Evolutionary conservation across 1,140 invertebrate genomes (phyloP), one percentile per base, ranked within the genome.

Genomic region (Trichoplusia ni): DNA sequence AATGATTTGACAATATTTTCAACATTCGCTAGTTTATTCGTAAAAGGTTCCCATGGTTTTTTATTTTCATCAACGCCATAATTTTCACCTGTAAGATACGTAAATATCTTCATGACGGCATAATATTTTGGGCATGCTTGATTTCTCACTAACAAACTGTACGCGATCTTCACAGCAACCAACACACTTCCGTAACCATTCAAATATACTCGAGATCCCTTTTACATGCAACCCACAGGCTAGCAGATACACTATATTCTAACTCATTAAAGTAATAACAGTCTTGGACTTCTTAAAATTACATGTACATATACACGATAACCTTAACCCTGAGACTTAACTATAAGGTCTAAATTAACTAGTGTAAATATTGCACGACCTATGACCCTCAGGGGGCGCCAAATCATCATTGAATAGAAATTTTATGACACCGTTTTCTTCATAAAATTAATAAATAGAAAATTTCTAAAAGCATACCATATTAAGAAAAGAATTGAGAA

Each of bases 371-470:
- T 33, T 62, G 68, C 62, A 70, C 71, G 75, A 84, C 83, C 84
- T 87, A 85, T 79, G 71, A 77, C 81, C 77, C 78, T 74, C 77
- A n/a, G 62, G 84, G 84, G 82, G 87, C 81, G 87, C 84, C 86
- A 90, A 90, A 90, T 90, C 87, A 78, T 78, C 74, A 51, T 54
- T 65, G 11, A 58, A 66, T 31, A 59, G 65, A 77, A 76, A 75
- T 67, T 70, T 77, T 65, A 68, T 79, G 73, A 90, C 87, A 90
- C 87, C 85, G 79, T 87, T 87, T 90, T 86, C 84, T 89, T 89
- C 84, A 80, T 80, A 76, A 67, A 49, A 67, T n/a, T n/a, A 76
- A 47, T 64, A 67, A 72, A 70, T 59, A 73, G 44, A 64, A 71
- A 75, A 77, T 25, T 61, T 62, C 47, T 77, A 75, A 59, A 80